Conservation (phyloP, 2,888 invertebrate genomes). For the Hirtodrosophila alboralis region DNA sequence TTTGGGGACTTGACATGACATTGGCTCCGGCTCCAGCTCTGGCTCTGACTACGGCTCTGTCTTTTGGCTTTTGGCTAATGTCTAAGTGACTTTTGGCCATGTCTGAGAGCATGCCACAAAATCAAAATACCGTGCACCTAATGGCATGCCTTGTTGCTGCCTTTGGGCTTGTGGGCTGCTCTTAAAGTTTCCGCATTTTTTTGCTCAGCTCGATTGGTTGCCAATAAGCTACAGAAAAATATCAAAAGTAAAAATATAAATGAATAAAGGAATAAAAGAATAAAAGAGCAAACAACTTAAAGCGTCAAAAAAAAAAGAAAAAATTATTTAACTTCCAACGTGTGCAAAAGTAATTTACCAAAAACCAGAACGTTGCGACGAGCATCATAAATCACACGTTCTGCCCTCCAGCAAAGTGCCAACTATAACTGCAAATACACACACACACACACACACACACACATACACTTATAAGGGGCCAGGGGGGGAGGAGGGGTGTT, state of each 20-base stretch:
- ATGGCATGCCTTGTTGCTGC: conserved; percentile 45
- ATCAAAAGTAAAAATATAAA: conserved; percentile 13
- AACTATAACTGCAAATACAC: conserved; percentile 55
- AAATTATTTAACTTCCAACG: conserved; percentile 58
- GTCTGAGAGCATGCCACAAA: conserved; percentile 41
- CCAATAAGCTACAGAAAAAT: conserved; percentile 4
- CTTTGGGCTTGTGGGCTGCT: conserved; percentile 4
- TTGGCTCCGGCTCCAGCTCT: too few relatives aligned
- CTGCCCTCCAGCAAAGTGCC: conserved; percentile 49
- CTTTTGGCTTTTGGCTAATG: conserved; percentile 36
- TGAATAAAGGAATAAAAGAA: conserved; percentile 14
- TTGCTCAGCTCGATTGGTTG: conserved; percentile 6
- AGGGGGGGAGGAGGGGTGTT: too few relatives aligned
- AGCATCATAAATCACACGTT: conserved; percentile 74
- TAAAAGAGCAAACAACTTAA: conserved; percentile 47
- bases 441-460: conserved; percentile 17
- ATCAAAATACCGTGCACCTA: conserved; percentile 51
- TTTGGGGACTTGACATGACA: conserved; percentile 15
- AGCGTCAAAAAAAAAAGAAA: too few relatives aligned
- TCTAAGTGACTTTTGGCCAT: conserved; percentile 50
- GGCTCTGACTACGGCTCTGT: background rate
- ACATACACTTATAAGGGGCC: conserved; percentile 1
- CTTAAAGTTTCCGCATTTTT: conserved; percentile 45
- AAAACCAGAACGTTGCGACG: conserved; percentile 50
- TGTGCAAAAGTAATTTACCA: conserved; percentile 71